Evolutionary conservation across 2,888 invertebrate genomes (phyloP).

Genomic region (Pegoplata infirma): DNA sequence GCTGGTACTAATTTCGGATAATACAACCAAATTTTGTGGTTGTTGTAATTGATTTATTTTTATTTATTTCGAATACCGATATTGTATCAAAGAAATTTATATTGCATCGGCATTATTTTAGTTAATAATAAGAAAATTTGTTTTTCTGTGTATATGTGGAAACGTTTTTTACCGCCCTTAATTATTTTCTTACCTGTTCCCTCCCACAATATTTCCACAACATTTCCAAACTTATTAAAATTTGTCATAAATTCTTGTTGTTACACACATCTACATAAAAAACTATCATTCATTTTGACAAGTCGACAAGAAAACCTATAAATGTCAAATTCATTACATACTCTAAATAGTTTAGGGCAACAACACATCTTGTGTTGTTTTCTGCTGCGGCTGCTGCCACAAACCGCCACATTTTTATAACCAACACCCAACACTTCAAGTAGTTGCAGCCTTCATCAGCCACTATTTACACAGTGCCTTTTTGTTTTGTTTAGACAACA

Average conservation of each 20-base stretch:
- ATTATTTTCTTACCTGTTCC: too few relatives aligned
- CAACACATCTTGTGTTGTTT: neutral
- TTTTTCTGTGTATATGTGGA: too few relatives aligned
- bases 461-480: neutral
- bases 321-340: slow-evolving; percentile 61
- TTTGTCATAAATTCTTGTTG: slow-evolving; percentile 48
- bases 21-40: too few relatives aligned
- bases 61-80: too few relatives aligned
- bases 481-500: slow-evolving; percentile 48
- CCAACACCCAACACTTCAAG: slow-evolving; percentile 39
- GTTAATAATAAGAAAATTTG: too few relatives aligned
- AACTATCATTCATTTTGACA: slow-evolving; percentile 64
- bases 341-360: slow-evolving; percentile 14
- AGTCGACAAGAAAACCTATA: slow-evolving; percentile 64
- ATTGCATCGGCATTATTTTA: too few relatives aligned
- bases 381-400: neutral
- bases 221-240: neutral
- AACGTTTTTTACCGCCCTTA: too few relatives aligned
- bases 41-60: too few relatives aligned
- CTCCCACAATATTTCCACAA: too few relatives aligned
- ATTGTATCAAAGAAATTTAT: too few relatives aligned
- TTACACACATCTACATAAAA: slow-evolving; percentile 8
- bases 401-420: slow-evolving; percentile 1
- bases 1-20: too few relatives aligned
- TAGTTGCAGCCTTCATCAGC: slow-evolving; percentile 21